A percentile compares a stretch with the other conserved stretches of the same genome.
These are phyloP conservation scores for Balaenoptera acutorostrata DNA, from an alignment of 2,113 vertebrate species.

Conservation along the genomic window DNA sequence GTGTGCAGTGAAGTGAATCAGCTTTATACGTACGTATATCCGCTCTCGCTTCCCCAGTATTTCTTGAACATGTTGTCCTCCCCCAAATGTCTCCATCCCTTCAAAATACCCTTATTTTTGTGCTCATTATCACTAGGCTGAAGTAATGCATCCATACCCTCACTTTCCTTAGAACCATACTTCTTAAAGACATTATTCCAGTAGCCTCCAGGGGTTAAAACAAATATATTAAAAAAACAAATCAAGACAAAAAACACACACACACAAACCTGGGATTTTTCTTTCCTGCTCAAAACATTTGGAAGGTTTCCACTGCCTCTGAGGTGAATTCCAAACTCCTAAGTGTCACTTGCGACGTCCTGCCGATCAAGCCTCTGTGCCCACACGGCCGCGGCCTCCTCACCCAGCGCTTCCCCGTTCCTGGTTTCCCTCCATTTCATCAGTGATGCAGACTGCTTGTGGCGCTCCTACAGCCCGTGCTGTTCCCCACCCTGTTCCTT, in stretches of 20 bases:
- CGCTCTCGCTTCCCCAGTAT: too few species aligned
- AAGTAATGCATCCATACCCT: neutral
- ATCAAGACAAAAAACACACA: neutral
- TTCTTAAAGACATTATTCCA: neutral
- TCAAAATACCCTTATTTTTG: neutral
- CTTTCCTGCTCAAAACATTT: neutral
- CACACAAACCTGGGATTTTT: neutral
- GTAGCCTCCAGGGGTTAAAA: neutral
- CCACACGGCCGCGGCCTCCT: neutral
- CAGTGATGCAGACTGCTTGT: neutral
- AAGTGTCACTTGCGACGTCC: neutral
- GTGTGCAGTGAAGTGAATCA: too few species aligned
- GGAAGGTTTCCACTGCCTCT: neutral
- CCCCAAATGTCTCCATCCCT: neutral
- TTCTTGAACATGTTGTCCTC: neutral
- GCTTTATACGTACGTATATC: too few species aligned
- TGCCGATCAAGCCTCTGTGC: fast-evolving
- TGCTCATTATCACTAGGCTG: neutral
- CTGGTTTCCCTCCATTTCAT: neutral
- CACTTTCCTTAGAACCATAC: neutral
- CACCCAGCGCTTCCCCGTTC: too few species aligned
- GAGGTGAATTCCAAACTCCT: neutral
- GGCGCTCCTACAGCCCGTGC: too few species aligned
- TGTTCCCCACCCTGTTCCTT: neutral
- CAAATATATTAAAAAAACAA: neutral